Evolutionary conservation across 1,140 invertebrate genomes (phyloP).

Genomic region (Scaptomyza graminum): DNA sequence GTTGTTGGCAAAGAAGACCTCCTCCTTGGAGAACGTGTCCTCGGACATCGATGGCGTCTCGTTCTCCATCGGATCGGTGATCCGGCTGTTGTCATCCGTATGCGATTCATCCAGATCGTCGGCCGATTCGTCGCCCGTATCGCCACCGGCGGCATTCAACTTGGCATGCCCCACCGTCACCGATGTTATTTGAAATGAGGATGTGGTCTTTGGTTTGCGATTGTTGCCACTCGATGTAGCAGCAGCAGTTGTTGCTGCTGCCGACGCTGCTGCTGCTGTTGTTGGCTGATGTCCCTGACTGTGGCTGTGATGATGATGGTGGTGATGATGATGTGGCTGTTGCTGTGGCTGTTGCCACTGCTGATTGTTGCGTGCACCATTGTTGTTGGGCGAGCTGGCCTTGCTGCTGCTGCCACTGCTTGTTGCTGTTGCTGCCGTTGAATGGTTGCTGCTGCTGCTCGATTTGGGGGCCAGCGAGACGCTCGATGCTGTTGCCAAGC

Average conservation of each 20-base stretch:
- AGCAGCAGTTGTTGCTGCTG: background rate
- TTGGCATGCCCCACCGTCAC: constrained; percentile 88
- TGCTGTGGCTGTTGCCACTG: constrained; percentile 42
- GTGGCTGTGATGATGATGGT: constrained; percentile 62
- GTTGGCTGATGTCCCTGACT: constrained; percentile 62
- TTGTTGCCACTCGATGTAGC: constrained; percentile 47
- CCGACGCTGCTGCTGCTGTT: constrained; percentile 21
- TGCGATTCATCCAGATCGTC: constrained; percentile 97
- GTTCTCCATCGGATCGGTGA: constrained; percentile 92
- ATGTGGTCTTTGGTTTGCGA: constrained; percentile 85
- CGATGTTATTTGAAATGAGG: constrained; percentile 96
- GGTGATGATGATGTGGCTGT: constrained; percentile 51
- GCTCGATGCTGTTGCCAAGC: constrained; percentile 42
- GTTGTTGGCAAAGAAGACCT: constrained; percentile 91
- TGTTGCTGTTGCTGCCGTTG: constrained; percentile 22
- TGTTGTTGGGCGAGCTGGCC: constrained; percentile 79
- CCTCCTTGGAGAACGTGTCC: constrained; percentile 92
- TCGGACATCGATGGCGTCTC: constrained; percentile 94
- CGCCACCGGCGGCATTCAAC: constrained; percentile 89
- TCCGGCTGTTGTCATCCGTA: constrained; percentile 92
- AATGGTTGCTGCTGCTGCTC: constrained; percentile 55
- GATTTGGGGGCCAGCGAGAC: constrained; percentile 70
- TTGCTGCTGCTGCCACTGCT: constrained; percentile 41
- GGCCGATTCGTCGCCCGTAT: constrained; percentile 95
- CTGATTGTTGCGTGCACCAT: constrained; percentile 50